Base-by-base conservation (phyloP, 2,797 vertebrate species). In the Gallinago solitaria region DNA sequence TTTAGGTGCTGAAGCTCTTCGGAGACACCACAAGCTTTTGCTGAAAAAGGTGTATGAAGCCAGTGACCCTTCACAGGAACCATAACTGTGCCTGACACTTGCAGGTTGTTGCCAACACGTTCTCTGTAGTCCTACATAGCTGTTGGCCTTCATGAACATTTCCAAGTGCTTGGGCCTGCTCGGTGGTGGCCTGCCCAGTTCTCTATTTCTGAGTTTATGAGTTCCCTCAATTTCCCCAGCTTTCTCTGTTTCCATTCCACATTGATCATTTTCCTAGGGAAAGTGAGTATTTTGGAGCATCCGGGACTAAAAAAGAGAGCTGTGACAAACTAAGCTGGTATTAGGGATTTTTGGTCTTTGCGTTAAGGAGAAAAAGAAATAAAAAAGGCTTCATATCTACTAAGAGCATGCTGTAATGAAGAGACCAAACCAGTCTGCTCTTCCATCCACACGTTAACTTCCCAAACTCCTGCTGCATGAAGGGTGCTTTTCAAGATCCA, bases 31-130 rank as follows among this genome's bases (percentile, higher is more conserved):
- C 18, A 11, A 15, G 16, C n/a, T 69, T 63, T n/a, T 65, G 23
- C 56, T 54, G 45, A 17, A 27, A 35, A 33, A 59, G 33, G 7
- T 9, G 6, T 16, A 1, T 43, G 27, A 64, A 48, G 50, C 50
- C 9, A 4, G 2, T 43, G 57, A 32, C 23, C 3, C n/a, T 12
- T 16, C 8, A 5, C 16, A 48, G 10, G 43, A 64, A 16, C 50
- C 0, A 0, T 47, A n/a, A 19, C 54, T 0, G 0, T 35, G 25
- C 57, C 30, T 33, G 45, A 3, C 64, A 16, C 8, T 32, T 48
- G 20, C 39, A 75, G 28, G 50, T n/a, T 2, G 0, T 33, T 33
- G 35, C 63, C 60, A 50, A 43, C 6, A 6, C 0, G 0, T 59
- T 57, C 45, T 80, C 28, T 30, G 9, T 50, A 21, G 45, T 16